Evolutionary conservation across 2,888 invertebrate genomes (phyloP).

Genomic region (Colostygia pectinataria): DNA sequence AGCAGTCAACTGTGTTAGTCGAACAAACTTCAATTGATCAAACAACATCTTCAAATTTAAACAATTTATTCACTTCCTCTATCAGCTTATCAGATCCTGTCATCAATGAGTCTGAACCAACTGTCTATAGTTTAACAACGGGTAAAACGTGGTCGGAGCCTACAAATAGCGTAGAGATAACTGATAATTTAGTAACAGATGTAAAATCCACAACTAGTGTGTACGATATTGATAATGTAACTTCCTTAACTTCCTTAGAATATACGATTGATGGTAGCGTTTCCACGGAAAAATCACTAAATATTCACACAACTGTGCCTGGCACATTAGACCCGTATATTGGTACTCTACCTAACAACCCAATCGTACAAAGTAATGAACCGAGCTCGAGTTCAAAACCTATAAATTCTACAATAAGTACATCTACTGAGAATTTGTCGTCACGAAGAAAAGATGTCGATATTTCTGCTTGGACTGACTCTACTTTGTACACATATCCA

Average conservation of each 20-base stretch:
- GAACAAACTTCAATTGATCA: slow-evolving; percentile 1
- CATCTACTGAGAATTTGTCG: slow-evolving; percentile 67
- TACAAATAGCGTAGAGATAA: not conserved
- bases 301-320: not conserved
- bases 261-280: not conserved
- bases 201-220: slow-evolving; percentile 1
- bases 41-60: not conserved
- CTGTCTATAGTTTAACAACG: not conserved
- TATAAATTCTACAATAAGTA: slow-evolving; percentile 49
- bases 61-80: not conserved
- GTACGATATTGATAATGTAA: not conserved
- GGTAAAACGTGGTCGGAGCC: not conserved
- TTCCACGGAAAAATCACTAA: slow-evolving; percentile 2
- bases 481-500: slow-evolving; percentile 60
- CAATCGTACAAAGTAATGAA: not conserved
- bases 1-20: not conserved
- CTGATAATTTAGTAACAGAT: not conserved
- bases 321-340: not conserved
- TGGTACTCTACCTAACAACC: not conserved
- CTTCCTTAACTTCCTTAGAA: not conserved
- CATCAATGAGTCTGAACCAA: not conserved
- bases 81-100: not conserved
- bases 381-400: slow-evolving; percentile 21
- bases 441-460: slow-evolving; percentile 72
- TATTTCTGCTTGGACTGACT: slow-evolving; percentile 75